These are phyloP conservation scores for Sporophila hypoxantha DNA, from an alignment of 2,113 vertebrate species.

Conservation along the genomic window DNA sequence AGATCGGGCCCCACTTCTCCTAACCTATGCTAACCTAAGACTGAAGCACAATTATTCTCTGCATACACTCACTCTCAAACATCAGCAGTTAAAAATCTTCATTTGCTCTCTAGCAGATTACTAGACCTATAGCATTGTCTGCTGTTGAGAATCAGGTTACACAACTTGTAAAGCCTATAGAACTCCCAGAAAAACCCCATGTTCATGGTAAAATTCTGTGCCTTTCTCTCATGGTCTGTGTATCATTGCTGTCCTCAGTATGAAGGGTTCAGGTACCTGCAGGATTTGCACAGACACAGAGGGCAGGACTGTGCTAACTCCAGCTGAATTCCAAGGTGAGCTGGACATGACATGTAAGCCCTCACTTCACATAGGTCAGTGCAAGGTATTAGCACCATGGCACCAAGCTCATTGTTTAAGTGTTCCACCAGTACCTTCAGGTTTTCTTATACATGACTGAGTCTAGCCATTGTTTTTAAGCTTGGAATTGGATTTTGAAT, in stretches of 20 bases:
- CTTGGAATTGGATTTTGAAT: background rate
- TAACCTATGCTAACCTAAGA: background rate
- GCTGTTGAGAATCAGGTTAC: background rate
- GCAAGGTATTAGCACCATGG: background rate
- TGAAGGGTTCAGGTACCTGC: background rate
- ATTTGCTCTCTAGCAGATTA: background rate
- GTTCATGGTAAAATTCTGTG: background rate
- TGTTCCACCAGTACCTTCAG: background rate
- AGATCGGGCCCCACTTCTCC: background rate
- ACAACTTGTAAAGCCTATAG: background rate
- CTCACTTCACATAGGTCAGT: background rate
- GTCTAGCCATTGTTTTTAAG: background rate
- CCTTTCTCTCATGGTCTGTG: background rate
- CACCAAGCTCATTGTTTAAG: background rate
- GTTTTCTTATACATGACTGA: background rate
- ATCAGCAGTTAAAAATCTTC: background rate
- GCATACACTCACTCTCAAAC: background rate
- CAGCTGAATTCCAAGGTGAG: slow-evolving; percentile 4
- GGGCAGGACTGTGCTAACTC: background rate
- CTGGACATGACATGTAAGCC: background rate
- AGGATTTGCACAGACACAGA: slow-evolving; percentile 9
- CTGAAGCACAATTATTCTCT: background rate
- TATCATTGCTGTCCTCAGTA: background rate
- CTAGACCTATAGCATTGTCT: background rate
- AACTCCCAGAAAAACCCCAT: background rate